A percentile compares a stretch with the other conserved stretches of the same genome.
Evolutionary conservation across 2,888 invertebrate species (phyloP).

Genomic region (Synergus gifuensis): DNA sequence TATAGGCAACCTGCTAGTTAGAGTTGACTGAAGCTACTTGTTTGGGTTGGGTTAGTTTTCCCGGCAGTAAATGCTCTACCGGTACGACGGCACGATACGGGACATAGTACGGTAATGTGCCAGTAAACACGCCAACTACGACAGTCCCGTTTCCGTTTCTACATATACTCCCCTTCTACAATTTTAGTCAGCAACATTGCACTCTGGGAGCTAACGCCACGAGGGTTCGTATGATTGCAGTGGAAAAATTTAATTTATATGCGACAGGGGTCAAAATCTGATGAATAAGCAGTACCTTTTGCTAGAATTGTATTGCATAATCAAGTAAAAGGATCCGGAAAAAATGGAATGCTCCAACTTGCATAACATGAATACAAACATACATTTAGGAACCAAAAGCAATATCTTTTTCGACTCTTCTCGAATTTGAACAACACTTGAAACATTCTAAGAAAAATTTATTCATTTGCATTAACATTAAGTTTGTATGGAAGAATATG

Average conservation of each 20-base stretch:
- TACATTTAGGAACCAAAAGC: neutral
- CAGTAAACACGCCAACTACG: slow-evolving; percentile 59
- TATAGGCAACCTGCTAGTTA: slow-evolving; percentile 52
- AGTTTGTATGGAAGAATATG: too few relatives aligned
- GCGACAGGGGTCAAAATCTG: neutral
- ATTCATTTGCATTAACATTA: too few relatives aligned
- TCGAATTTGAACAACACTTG: neutral
- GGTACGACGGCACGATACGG: slow-evolving; percentile 44
- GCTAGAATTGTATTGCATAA: neutral
- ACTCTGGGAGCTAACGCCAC: neutral
- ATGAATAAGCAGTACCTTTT: neutral
- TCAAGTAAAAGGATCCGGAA: neutral
- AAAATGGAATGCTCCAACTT: neutral
- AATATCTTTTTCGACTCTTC: neutral
- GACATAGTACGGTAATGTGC: slow-evolving; percentile 60
- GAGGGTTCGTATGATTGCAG: slow-evolving; percentile 14
- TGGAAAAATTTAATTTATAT: slow-evolving; percentile 1
- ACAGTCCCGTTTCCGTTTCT: slow-evolving; percentile 50
- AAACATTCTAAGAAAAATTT: too few relatives aligned
- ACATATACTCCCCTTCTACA: neutral
- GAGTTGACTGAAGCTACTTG: slow-evolving; percentile 50
- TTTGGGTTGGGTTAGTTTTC: slow-evolving; percentile 51
- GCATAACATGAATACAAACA: neutral
- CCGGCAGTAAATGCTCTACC: slow-evolving; percentile 52
- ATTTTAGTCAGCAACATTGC: slow-evolving; percentile 5